Conservation (phyloP, 2,113 vertebrate species). For the Leptosomus discolor region DNA sequence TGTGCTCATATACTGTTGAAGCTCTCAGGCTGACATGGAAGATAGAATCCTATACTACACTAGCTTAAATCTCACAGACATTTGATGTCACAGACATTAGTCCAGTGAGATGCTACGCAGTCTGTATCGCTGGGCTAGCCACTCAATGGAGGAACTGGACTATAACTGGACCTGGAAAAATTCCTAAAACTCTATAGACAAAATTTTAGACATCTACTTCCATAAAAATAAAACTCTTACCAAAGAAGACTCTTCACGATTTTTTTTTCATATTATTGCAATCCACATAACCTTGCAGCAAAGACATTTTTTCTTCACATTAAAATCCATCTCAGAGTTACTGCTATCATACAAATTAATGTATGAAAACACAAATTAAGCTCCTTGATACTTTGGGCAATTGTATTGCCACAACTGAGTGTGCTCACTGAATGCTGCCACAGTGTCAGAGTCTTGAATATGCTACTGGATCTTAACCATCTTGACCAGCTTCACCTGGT, state of each 20-base stretch:
- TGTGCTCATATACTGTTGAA: background rate
- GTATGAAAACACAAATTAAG: background rate
- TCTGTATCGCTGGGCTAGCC: background rate
- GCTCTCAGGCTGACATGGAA: background rate
- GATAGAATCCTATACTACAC: background rate
- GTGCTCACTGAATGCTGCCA: rapidly evolving
- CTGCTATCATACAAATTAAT: background rate
- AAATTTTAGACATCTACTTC: background rate
- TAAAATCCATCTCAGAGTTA: background rate
- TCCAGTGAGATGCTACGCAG: background rate
- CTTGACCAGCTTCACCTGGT: background rate
- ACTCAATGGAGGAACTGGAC: background rate
- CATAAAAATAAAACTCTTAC: background rate
- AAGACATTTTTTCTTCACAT: background rate
- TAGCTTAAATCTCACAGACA: background rate
- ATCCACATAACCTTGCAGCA: background rate
- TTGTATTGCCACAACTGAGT: background rate
- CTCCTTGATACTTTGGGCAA: background rate
- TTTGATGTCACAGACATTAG: background rate
- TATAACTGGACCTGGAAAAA: background rate
- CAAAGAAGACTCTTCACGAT: background rate
- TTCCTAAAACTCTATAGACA: background rate
- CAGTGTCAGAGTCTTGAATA: background rate
- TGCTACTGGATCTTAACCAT: background rate
- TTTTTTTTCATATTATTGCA: background rate